phyloP scores from a whole-genome alignment of 37 sponge, comb jelly and placozoan genomes.

The Crambe crambe region DNA sequence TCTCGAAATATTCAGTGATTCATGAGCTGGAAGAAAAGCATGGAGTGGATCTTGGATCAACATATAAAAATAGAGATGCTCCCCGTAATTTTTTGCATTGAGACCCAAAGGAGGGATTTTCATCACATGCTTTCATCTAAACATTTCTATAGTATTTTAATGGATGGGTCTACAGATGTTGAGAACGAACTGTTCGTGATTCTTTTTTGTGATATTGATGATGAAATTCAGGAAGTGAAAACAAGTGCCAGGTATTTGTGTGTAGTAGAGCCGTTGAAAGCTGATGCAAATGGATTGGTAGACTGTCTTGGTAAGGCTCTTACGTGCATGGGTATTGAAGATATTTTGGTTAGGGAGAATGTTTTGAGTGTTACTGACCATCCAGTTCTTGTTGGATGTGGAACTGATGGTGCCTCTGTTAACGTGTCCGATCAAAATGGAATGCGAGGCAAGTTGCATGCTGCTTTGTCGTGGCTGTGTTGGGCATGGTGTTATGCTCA shows the following conservation, averaged over 20 bases:
- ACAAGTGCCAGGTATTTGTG: too few relatives aligned
- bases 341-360: constrained; percentile 18
- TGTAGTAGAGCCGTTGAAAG: not conserved
- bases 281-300: constrained; percentile 13
- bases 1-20: constrained; percentile 31
- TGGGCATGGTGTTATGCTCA: too few relatives aligned
- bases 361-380: constrained; percentile 27
- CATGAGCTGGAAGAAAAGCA: constrained; percentile 38
- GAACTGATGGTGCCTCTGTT: constrained; percentile 84
- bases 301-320: constrained; percentile 35
- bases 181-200: constrained; percentile 49
- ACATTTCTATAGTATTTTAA: constrained; percentile 60
- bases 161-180: constrained; percentile 73
- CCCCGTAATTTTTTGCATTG: too few relatives aligned
- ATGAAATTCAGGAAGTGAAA: not conserved
- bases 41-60: constrained; percentile 37
- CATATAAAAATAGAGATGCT: constrained; percentile 35
- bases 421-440: constrained; percentile 46
- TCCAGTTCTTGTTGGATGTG: constrained; percentile 56
- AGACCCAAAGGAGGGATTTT: not conserved
- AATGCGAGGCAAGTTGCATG: constrained; percentile 54
- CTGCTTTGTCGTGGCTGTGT: constrained; percentile 38
- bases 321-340: constrained; percentile 22
- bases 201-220: not conserved
- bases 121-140: not conserved